Evolutionary conservation across 2,888 invertebrate genomes (phyloP), one percentile per base, ranked within the genome.

Genomic region (Ennomos quercinarius): DNA sequence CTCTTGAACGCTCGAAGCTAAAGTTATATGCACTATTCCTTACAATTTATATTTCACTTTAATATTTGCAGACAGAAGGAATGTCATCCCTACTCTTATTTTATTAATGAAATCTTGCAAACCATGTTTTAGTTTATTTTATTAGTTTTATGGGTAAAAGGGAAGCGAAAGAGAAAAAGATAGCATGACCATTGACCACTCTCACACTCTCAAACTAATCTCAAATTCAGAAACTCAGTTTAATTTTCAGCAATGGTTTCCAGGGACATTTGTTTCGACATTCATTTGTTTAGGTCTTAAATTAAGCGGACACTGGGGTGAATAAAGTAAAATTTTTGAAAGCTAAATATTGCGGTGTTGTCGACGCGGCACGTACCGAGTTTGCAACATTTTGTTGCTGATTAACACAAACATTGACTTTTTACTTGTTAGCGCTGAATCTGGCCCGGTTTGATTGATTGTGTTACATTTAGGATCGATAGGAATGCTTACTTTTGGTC

Each of bases 331-430:
- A 40, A 10, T 38, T 44, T 44, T 43, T 34, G 52, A 57, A 48
- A 13, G n/a, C 37, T 54, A 50, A 54, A 55, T 43, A 34, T 27
- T 3, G 17, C 10, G 2, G 51, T 51, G 61, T 55, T 62, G 61
- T 56, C 43, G 35, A 36, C 56, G 36, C 50, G 43, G 60, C 66
- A 66, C 66, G 68, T 66, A 50, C 60, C 8, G 51, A 61, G 48
- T 63, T 61, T 36, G 36, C 17, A 57, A 57, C 57, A 52, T 61
- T 66, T 61, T 63, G 58, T 64, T 61, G 61, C 53, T 70, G 70
- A 71, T 68, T 68, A 61, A 56, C 47, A 57, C 69, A 67, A 72
- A 72, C 62, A 72, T 70, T 71, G 57, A 63, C 69, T 68, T 63
- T 66, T 64, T 61, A 62, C 63, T 70, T 70, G 64, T 68, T 69